Conservation (phyloP, 1,140 invertebrate genomes). For the Tetramorium simillimum region DNA sequence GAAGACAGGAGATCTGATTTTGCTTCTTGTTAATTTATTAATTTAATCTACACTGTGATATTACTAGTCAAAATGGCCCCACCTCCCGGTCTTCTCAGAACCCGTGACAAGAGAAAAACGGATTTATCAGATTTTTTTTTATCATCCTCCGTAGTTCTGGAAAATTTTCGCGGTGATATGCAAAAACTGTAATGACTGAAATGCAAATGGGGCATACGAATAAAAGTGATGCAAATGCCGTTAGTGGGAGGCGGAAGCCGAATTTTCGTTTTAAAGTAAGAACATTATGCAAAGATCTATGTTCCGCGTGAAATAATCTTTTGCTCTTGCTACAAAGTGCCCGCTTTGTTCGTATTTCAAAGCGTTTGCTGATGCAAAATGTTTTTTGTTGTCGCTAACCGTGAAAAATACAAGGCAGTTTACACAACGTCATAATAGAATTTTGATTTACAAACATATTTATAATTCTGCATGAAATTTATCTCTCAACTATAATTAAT, state of each 20-base stretch:
- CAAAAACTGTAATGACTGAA: conserved; percentile 43
- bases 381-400: neutral
- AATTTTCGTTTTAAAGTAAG: conserved; percentile 32
- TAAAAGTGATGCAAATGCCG: conserved; percentile 46
- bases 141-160: neutral
- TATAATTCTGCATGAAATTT: neutral
- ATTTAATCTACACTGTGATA: neutral
- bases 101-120: neutral
- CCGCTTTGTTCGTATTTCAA: conserved; percentile 15
- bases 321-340: conserved; percentile 15
- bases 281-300: conserved; percentile 32
- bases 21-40: neutral
- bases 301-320: conserved; percentile 7
- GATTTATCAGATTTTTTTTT: conserved; percentile 4
- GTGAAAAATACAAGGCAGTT: neutral
- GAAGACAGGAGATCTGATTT: neutral
- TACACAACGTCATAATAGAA: neutral
- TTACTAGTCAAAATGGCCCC: conserved; percentile 2
- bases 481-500: neutral
- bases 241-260: neutral
- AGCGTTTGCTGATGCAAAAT: conserved; percentile 14
- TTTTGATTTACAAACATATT: conserved; percentile 3
- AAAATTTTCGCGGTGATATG: conserved; percentile 32
- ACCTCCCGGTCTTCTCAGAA: too few relatives aligned
- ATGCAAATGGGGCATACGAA: conserved; percentile 16